Evolutionary conservation across 1,140 invertebrate genomes (phyloP).

Genomic region (Trissolcus basalis): DNA sequence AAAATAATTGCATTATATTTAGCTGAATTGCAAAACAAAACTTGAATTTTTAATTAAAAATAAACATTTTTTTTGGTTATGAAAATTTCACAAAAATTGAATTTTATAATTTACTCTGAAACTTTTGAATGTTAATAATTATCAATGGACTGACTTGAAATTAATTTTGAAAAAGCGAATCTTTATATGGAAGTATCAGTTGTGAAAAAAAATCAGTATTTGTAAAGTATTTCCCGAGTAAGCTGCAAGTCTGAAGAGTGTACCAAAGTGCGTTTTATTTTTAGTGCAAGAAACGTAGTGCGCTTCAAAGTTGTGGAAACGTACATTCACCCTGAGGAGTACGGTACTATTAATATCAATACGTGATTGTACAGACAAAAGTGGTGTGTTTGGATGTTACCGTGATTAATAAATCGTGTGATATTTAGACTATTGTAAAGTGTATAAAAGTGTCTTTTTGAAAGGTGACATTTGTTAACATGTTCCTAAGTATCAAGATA

Average conservation of each 20-base stretch:
- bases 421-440: slow-evolving; percentile 14
- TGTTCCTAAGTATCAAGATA: not conserved
- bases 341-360: slow-evolving; percentile 40
- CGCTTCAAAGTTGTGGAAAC: slow-evolving; percentile 48
- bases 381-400: slow-evolving; percentile 29
- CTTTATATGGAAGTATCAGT: not conserved
- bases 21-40: too few species aligned
- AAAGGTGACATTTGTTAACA: too few species aligned
- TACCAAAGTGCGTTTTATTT: slow-evolving; percentile 32
- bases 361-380: slow-evolving; percentile 20
- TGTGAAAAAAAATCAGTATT: not conserved
- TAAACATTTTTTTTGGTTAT: too few species aligned
- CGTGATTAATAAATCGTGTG: slow-evolving; percentile 23
- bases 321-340: slow-evolving; percentile 43
- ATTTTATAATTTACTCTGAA: too few species aligned
- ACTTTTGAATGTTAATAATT: too few species aligned
- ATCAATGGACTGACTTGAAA: too few species aligned
- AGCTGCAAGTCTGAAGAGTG: slow-evolving; percentile 22
- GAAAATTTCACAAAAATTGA: too few species aligned
- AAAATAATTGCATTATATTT: too few species aligned
- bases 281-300: slow-evolving; percentile 32
- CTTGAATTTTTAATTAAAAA: too few species aligned
- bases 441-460: not conserved
- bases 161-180: not conserved
- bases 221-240: slow-evolving; percentile 38